Base-by-base conservation (phyloP, 2,888 invertebrate genomes). In the Pterostichus madidus region DNA sequence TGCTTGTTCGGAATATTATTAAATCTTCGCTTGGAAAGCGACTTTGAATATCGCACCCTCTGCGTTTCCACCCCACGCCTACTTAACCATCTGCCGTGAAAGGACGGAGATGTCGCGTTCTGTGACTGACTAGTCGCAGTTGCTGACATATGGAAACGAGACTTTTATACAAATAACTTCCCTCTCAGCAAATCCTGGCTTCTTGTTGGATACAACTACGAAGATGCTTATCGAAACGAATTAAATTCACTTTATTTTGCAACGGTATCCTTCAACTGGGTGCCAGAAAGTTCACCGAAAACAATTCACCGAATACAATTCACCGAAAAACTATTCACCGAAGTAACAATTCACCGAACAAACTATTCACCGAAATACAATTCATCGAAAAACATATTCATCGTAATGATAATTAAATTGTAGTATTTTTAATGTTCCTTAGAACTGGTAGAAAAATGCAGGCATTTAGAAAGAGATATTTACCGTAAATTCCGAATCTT, bases 1-100 rank as follows among this genome's bases (percentile, higher is more conserved):
- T 80, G 80, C 80, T 80, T 80, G 80, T 80, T 80, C 80, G 80
- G 71, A 80, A 80, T 80, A 80, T 80, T 80, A 80, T 80, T 80
- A 80, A 80, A 80, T 80, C 80, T 80, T 71, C 71, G 68, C 52
- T 68, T 32, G 71, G 53, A 39, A 68, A 80, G 71, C 80, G 71
- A 73, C 80, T 80, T 80, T 71, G 71, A 80, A 80, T 77, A 53
- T 77, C 76, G 75, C 49, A 13, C 76, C 76, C 68, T 64, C 15
- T 61, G 64, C 59, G 31, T 8, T 31, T 59, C 49, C 31, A 17
- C 44, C 68, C 44, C 44, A 10, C 56, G 17, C 56, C 49, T 49
- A 56, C 17, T 56, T 56, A 56, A 56, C 56, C 56, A 56, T 56
- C 15, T 17, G 56, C 44, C 68, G 17, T 39, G 31, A 17, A 39